Conservation (phyloP, 2,888 invertebrate species). For the Alentia gelatinosa region DNA sequence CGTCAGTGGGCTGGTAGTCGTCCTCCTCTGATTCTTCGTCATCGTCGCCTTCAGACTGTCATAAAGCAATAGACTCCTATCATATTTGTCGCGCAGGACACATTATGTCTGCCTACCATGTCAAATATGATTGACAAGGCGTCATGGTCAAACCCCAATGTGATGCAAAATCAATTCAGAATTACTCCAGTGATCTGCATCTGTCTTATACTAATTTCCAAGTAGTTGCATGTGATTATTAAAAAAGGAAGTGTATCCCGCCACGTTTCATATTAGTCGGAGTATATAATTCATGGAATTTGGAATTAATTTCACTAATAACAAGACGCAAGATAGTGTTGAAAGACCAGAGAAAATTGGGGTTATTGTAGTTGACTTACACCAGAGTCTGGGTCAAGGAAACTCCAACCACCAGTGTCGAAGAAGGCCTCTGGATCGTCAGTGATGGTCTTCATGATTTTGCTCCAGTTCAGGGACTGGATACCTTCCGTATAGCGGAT, state of each 20-base stretch:
- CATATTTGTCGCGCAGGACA: too few relatives aligned
- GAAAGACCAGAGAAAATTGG: background rate
- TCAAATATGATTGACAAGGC: too few relatives aligned
- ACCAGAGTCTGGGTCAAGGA: slow-evolving; percentile 94
- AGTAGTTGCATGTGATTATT: too few relatives aligned
- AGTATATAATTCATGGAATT: too few relatives aligned
- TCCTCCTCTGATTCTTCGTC: slow-evolving; percentile 85
- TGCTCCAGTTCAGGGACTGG: slow-evolving; percentile 99
- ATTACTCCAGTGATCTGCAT: too few relatives aligned
- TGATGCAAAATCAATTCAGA: background rate
- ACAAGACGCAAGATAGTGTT: background rate
- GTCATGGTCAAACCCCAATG: background rate
- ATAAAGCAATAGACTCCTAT: too few relatives aligned
- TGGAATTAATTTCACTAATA: too few relatives aligned
- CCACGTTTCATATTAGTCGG: too few relatives aligned
- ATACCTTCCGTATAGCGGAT: slow-evolving; percentile 98
- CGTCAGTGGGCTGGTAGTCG: slow-evolving; percentile 71
- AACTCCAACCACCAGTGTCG: slow-evolving; percentile 98
- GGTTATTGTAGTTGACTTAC: slow-evolving; percentile 65
- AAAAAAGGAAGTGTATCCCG: too few relatives aligned
- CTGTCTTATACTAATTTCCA: too few relatives aligned
- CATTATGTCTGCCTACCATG: too few relatives aligned
- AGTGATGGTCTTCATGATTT: slow-evolving; percentile 99
- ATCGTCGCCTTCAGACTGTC: slow-evolving; percentile 84
- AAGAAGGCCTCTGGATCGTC: slow-evolving; percentile 99